These are phyloP conservation scores for Furnarius figulus DNA, from an alignment of 2,113 vertebrate species.

Conservation along the genomic window DNA sequence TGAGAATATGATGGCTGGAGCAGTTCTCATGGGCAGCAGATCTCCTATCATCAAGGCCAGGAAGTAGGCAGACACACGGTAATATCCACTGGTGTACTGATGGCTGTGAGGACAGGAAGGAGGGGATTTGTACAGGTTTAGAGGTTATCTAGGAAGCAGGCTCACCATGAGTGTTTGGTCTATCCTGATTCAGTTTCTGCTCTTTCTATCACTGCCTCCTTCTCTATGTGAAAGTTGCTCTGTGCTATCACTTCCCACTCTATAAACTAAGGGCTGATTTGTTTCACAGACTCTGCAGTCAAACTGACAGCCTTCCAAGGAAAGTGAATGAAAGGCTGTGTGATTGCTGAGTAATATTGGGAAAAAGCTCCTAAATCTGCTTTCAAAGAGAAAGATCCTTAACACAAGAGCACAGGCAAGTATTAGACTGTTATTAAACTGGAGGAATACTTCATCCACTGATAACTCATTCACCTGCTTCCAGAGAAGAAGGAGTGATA, in stretches of 20 bases:
- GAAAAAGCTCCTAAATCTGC: background rate
- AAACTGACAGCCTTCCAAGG: background rate
- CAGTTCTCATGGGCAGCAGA: slow-evolving; percentile 72
- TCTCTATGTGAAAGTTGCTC: background rate
- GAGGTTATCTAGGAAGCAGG: background rate
- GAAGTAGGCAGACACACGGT: slow-evolving; percentile 71
- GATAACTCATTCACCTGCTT: background rate
- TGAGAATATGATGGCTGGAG: slow-evolving; percentile 67
- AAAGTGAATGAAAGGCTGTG: background rate
- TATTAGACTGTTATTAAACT: background rate
- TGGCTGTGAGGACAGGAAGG: slow-evolving; percentile 62
- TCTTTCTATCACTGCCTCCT: background rate
- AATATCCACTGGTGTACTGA: slow-evolving; percentile 76
- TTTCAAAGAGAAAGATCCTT: background rate
- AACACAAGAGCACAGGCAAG: background rate
- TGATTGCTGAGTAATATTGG: background rate
- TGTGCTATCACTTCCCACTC: background rate
- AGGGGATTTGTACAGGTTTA: slow-evolving; percentile 17
- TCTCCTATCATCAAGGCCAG: slow-evolving; percentile 71
- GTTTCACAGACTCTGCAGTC: background rate
- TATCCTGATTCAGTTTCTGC: background rate
- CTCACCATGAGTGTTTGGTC: background rate
- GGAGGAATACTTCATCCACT: background rate
- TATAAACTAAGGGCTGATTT: background rate
- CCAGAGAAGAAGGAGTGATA: background rate